Base-by-base conservation (phyloP, 2,888 invertebrate species). In the Polyommatus iphigenia region DNA sequence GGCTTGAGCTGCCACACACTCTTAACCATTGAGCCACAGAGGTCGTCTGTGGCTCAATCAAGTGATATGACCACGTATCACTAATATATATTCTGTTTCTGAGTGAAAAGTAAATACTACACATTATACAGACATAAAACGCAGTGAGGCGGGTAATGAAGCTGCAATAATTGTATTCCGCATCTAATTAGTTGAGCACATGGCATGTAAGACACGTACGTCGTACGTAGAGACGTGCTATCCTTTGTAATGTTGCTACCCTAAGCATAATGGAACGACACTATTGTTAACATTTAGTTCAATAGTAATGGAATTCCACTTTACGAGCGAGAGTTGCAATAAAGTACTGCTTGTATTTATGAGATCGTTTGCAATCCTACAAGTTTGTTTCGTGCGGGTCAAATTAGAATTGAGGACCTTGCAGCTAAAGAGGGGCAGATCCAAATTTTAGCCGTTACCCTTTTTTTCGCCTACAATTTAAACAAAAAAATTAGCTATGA, bases 161-260 rank as follows among this genome's bases (percentile, higher is more conserved):
- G 67, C 29, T 15, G 67, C 15, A 18, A 15, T 54, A 54, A 75
- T 75, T 75, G 75, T n/a, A 75, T 75, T 54, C 50, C 10, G 46
- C 46, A 75, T 46, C 50, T 75, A 46, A 75, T 75, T 75, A 75
- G 75, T 15, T 75, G 3, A 50, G 13, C 46, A 54, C 8, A 75
- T 54, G 29, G 50, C 6, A 75, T 46, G 73, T 73, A 73, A 73
- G 18, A 20, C 46, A 73, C 75, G 50, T 75, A 54, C 13, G 73
- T 75, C 75, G 50, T 75, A 54, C 13, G 73, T 75, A 73, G n/a
- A 41, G 73, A 29, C 13, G 29, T 15, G 29, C 67, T 10, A 29
- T 67, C 67, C 67, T 67, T 67, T 67, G 15, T 67, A 67, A 67
- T 67, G 67, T 32, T 18, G 67, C 15, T 29, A 29, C 6, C 32